These are phyloP conservation scores for Ibidorhyncha struthersii DNA, from an alignment of 2,113 vertebrate species.

Conservation along the genomic window DNA sequence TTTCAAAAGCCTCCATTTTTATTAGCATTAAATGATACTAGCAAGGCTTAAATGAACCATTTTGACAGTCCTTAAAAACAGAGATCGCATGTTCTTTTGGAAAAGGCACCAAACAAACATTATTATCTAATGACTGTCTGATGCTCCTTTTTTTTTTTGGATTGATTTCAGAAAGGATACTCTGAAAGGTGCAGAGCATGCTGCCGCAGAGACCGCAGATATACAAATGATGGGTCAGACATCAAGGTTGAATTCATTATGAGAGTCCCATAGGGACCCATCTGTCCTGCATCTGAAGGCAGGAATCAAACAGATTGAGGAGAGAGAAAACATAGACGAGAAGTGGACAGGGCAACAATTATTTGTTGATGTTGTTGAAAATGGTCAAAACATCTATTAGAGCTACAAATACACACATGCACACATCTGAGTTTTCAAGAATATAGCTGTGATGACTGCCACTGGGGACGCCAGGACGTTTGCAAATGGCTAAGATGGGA, in stretches of 20 bases:
- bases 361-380: not conserved
- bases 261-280: not conserved
- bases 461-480: not conserved
- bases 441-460: not conserved
- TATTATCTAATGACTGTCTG: not conserved
- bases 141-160: not conserved
- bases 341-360: not conserved
- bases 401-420: not conserved
- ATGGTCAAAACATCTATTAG: not conserved
- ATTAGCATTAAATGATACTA: not conserved
- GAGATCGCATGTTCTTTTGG: not conserved
- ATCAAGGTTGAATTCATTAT: conserved; percentile 4
- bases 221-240: not conserved
- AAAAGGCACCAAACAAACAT: not conserved
- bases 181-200: not conserved
- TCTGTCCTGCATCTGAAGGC: conserved; percentile 1
- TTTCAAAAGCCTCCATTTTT: conserved; percentile 30
- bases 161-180: not conserved
- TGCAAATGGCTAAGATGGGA: not conserved
- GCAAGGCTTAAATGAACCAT: not conserved
- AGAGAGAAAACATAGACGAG: not conserved
- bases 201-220: not conserved
- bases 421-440: not conserved
- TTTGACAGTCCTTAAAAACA: not conserved
- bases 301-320: not conserved